A percentile compares a stretch with the other conserved stretches of the same genome.
Conservation (phyloP, 2,113 vertebrate genomes). For the Odocoileus virginianus region DNA sequence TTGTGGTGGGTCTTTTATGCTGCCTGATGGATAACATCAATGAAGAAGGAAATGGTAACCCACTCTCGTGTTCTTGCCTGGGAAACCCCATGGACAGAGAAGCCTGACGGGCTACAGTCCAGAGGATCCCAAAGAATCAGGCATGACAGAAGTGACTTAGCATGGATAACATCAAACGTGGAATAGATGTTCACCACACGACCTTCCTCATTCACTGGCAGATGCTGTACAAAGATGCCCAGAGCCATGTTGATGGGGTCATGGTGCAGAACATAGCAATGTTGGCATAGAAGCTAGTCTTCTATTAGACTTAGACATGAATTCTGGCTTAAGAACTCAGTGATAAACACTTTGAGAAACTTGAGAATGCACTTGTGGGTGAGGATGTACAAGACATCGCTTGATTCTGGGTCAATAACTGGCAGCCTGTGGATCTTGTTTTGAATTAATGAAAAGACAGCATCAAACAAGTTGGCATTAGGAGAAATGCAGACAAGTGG, state of each 20-base stretch:
- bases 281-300: conserved; percentile 92
- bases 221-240: conserved; percentile 95
- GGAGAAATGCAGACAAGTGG: conserved; percentile 96
- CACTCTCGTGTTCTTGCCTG: not conserved
- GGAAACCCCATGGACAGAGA: not conserved
- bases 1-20: conserved; percentile 98
- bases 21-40: conserved; percentile 95
- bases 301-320: conserved; percentile 87
- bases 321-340: conserved; percentile 94
- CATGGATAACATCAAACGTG: conserved; percentile 95
- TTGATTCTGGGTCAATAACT: conserved; percentile 93
- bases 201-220: conserved; percentile 95
- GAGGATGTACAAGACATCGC: conserved; percentile 96
- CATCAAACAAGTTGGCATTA: conserved; percentile 94
- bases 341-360: conserved; percentile 97
- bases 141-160: not conserved
- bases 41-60: not conserved
- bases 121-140: not conserved
- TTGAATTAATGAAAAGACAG: conserved; percentile 92
- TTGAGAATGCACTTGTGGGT: conserved; percentile 98
- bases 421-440: conserved; percentile 97
- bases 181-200: conserved; percentile 96
- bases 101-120: not conserved
- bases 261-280: conserved; percentile 91
- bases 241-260: conserved; percentile 95